Percentiles rank a stretch among this genome's conserved stretches.
phyloP scores from a whole-genome alignment of 1,140 invertebrate genomes.

The Anastrepha ludens region DNA sequence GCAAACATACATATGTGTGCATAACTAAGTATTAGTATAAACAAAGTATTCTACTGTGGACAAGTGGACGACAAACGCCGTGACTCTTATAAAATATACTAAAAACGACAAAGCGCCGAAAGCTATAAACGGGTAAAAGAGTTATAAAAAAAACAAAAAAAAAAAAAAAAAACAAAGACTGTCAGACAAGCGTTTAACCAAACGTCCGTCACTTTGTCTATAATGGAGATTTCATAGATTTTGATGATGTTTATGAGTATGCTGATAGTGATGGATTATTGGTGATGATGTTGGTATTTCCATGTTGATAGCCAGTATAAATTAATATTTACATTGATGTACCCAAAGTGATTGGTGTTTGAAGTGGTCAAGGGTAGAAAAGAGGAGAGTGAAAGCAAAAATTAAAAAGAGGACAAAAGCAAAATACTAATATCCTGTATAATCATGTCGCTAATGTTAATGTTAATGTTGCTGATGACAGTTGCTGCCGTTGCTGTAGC shows the following conservation, averaged over 20 bases:
- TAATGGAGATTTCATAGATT: constrained; percentile 21
- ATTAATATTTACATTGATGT: constrained; percentile 6
- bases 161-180: not conserved
- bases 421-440: not conserved
- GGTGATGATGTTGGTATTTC: not conserved
- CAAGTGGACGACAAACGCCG: no score
- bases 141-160: not conserved
- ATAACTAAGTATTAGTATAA: not conserved
- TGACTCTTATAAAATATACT: not conserved
- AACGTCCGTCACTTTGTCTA: constrained; percentile 3
- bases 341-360: not conserved
- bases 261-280: constrained; percentile 50
- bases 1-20: not conserved
- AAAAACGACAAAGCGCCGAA: not conserved
- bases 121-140: not conserved
- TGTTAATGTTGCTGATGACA: constrained; percentile 57
- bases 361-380: not conserved
- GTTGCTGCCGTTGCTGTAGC: not conserved
- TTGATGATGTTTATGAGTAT: constrained; percentile 16
- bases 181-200: not conserved
- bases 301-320: not conserved
- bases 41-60: not conserved
- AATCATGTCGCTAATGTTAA: constrained; percentile 56
- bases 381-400: not conserved
- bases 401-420: not conserved